A percentile compares a stretch with the other conserved stretches of the same genome.
phyloP scores from a whole-genome alignment of 23 tunicate species.

The Trididemnum nubilum region DNA sequence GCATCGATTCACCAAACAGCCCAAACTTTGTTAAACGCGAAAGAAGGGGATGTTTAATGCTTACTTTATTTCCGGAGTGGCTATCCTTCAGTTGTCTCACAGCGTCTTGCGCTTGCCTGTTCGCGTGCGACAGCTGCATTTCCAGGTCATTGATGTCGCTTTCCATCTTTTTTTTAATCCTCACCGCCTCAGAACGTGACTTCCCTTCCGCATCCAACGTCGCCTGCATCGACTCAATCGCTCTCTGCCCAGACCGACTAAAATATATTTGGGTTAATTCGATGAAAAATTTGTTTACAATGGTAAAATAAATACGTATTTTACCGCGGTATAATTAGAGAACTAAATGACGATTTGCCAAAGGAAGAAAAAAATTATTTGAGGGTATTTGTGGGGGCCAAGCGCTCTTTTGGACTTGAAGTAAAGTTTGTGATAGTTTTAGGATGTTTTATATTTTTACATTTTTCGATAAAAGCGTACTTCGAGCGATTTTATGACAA shows the following conservation, averaged over 20 bases:
- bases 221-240: constrained; percentile 97
- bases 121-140: constrained; percentile 87
- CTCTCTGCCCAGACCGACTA: constrained; percentile 86
- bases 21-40: too few species aligned
- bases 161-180: constrained; percentile 95
- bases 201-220: constrained; percentile 95
- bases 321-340: too few species aligned
- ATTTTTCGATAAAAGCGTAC: too few species aligned
- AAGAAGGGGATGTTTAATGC: too few species aligned
- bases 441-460: too few species aligned
- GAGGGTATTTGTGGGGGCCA: too few species aligned
- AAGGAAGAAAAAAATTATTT: too few species aligned
- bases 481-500: too few species aligned
- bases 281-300: not conserved
- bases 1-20: too few species aligned
- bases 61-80: constrained; percentile 79
- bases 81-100: constrained; percentile 73
- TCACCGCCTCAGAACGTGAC: constrained; percentile 91
- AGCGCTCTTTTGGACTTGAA: too few species aligned
- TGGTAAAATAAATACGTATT: not conserved
- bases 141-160: constrained; percentile 97
- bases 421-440: too few species aligned
- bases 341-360: too few species aligned
- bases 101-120: constrained; percentile 92
- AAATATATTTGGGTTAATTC: not conserved